Evolutionary conservation across 2,888 invertebrate species (phyloP).

Genomic region (Coleophora flavipennella): DNA sequence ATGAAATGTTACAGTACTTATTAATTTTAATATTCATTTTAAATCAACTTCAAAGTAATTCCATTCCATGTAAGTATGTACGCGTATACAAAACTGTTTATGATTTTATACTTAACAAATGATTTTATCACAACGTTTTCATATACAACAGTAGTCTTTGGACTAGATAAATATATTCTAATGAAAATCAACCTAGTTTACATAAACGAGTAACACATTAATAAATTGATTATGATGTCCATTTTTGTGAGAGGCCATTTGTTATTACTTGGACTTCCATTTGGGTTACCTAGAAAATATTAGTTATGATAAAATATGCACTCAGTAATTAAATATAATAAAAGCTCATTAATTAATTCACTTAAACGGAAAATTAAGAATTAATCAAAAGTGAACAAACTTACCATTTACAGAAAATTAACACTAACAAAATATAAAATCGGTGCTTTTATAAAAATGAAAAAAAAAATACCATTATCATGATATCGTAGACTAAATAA

Average conservation of each 20-base stretch:
- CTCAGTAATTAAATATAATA: conserved; percentile 10
- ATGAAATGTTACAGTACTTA: not conserved
- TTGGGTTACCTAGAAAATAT: conserved; percentile 72
- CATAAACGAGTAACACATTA: conserved; percentile 21
- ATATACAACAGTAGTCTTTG: conserved; percentile 44
- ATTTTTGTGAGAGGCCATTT: conserved; percentile 53
- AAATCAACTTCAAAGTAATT: too few relatives aligned
- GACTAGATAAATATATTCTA: conserved; percentile 22
- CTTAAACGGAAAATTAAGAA: conserved; percentile 20
- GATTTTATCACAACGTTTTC: conserved; percentile 56
- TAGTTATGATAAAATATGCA: conserved; percentile 49
- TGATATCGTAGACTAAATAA: too few relatives aligned
- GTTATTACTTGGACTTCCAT: conserved; percentile 62
- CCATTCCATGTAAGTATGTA: too few relatives aligned
- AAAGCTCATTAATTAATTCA: conserved; percentile 9
- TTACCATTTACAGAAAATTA: conserved; percentile 57
- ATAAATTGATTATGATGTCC: conserved; percentile 48
- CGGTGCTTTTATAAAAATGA: conserved; percentile 19
- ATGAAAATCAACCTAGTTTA: conserved; percentile 18
- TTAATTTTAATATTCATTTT: too few relatives aligned
- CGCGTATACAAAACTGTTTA: too few relatives aligned
- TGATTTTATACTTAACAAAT: conserved; percentile 29
- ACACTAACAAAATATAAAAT: conserved; percentile 58
- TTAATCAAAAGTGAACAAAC: conserved; percentile 34
- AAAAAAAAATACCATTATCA: conserved; percentile 2